Percentiles rank a stretch among this genome's conserved stretches.
These are phyloP conservation scores for Pogonocichla stellata DNA, from an alignment of 2,113 vertebrate species.

Conservation along the genomic window DNA sequence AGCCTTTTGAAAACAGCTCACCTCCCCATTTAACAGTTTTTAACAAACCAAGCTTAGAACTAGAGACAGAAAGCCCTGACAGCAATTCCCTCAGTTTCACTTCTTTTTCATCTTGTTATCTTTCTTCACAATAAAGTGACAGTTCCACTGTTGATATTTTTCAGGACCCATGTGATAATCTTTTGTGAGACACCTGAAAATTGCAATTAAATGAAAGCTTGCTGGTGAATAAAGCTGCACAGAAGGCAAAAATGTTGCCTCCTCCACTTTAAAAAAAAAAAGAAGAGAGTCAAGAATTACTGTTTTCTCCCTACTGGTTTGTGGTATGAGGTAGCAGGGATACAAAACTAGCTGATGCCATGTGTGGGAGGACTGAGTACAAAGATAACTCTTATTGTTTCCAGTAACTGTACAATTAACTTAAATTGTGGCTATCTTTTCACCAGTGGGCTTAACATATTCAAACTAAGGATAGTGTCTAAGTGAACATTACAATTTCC, in stretches of 20 bases:
- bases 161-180: neutral
- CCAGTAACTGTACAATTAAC: conserved; percentile 69
- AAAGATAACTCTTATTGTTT: conserved; percentile 51
- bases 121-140: neutral
- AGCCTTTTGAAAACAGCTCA: neutral
- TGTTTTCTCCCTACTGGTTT: conserved; percentile 1
- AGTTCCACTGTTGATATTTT: neutral
- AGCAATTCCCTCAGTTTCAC: neutral
- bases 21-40: neutral
- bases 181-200: neutral
- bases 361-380: conserved; percentile 40
- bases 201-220: neutral
- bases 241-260: neutral
- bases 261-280: neutral
- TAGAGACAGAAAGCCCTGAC: neutral
- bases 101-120: neutral
- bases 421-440: conserved; percentile 68
- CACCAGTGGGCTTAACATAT: conserved; percentile 58
- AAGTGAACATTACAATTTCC: conserved; percentile 70
- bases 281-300: neutral
- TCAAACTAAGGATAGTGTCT: conserved; percentile 68
- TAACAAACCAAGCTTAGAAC: neutral
- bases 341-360: conserved; percentile 9
- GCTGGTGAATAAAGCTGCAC: neutral
- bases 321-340: neutral